These are phyloP conservation scores for Damaliscus lunatus DNA, from an alignment of 2,113 vertebrate species.

Conservation along the genomic window DNA sequence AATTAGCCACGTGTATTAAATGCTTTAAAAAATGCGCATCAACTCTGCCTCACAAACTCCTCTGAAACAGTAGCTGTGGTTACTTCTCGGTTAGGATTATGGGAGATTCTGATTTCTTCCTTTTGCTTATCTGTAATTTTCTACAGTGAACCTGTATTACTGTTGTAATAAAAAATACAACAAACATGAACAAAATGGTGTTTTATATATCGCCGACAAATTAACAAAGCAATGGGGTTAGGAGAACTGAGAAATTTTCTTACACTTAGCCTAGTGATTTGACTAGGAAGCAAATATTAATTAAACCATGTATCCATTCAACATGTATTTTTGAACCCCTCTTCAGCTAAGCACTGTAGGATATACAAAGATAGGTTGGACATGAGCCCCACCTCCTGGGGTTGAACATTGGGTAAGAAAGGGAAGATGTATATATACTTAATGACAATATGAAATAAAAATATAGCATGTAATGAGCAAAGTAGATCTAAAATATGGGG, in stretches of 20 bases:
- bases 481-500: neutral
- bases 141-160: neutral
- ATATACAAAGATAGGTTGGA: neutral
- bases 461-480: neutral
- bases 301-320: neutral
- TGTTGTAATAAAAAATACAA: conserved; percentile 3
- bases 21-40: neutral
- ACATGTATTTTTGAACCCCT: neutral
- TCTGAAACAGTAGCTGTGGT: neutral
- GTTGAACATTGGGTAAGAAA: neutral
- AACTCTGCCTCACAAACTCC: neutral
- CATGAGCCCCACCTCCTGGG: neutral
- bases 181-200: neutral
- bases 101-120: neutral
- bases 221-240: neutral
- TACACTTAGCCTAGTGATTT: neutral
- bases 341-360: neutral
- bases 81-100: conserved; percentile 3
- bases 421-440: neutral
- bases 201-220: neutral
- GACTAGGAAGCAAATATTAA: neutral
- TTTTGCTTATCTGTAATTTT: conserved; percentile 28
- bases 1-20: neutral
- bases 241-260: neutral
- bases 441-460: neutral